A percentile compares a stretch with the other conserved stretches of the same genome.
phyloP scores from a whole-genome alignment of 23 tunicate genomes.

The Halocynthia roretzi region DNA sequence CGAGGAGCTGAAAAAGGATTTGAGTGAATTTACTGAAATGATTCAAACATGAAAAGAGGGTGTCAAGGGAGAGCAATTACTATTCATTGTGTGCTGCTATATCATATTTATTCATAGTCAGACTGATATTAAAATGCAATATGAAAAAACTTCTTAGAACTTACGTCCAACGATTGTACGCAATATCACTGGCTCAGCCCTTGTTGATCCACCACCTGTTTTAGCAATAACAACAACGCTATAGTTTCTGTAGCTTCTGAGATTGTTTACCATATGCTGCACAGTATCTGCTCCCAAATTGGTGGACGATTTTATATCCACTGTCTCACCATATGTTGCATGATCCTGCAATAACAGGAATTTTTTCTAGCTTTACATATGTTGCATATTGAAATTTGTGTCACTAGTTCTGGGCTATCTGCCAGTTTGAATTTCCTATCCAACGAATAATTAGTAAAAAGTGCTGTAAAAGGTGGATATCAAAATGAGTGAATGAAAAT shows the following conservation, averaged over 20 bases:
- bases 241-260: constrained; percentile 32
- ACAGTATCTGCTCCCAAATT: background rate
- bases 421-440: too few relatives aligned
- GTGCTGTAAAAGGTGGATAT: too few relatives aligned
- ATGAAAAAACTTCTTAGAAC: background rate
- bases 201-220: constrained; percentile 34
- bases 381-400: too few relatives aligned
- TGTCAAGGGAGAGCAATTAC: background rate
- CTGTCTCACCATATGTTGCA: constrained; percentile 4
- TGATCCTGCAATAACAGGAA: constrained; percentile 8
- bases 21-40: background rate
- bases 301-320: background rate
- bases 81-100: background rate
- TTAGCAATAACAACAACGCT: constrained; percentile 36
- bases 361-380: background rate
- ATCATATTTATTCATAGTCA: background rate
- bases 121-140: background rate
- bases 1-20: constrained; percentile 10
- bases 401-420: too few relatives aligned
- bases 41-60: background rate
- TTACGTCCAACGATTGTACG: constrained; percentile 10
- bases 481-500: too few relatives aligned
- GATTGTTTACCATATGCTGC: background rate
- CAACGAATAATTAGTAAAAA: too few relatives aligned
- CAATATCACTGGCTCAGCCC: background rate